A percentile compares a stretch with the other conserved stretches of the same genome.
Evolutionary conservation across 2,113 vertebrate genomes (phyloP).

Genomic region (Gallinago paraguaiae): DNA sequence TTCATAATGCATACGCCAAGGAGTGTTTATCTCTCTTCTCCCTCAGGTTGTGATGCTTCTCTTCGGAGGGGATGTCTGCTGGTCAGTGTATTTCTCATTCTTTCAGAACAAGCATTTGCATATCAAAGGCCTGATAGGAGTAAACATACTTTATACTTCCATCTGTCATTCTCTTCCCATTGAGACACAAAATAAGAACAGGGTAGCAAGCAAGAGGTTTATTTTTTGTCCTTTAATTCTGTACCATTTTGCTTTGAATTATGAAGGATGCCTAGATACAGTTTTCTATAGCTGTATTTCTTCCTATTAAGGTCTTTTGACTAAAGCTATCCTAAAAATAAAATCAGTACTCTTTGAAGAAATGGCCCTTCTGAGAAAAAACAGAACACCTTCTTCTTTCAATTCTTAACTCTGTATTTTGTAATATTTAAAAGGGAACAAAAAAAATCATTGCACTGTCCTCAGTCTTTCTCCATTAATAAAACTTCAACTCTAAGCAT

Average conservation of each 20-base stretch:
- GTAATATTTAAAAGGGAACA: background rate
- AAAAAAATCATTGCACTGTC: background rate
- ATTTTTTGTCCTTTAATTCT: constrained; percentile 6
- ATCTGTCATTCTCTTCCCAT: constrained; percentile 72
- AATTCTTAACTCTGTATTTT: background rate
- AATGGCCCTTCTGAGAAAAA: background rate
- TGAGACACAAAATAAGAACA: constrained; percentile 35
- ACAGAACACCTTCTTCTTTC: accelerated
- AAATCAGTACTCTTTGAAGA: background rate
- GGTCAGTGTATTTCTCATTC: constrained; percentile 81
- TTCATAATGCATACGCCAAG: constrained; percentile 35
- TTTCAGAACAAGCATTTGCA: constrained; percentile 84
- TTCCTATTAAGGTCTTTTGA: background rate
- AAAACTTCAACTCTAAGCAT: background rate
- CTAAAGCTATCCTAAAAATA: background rate
- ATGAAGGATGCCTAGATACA: background rate
- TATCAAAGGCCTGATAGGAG: constrained; percentile 81
- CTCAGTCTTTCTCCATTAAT: background rate
- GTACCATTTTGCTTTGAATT: constrained; percentile 23
- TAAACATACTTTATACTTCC: constrained; percentile 78
- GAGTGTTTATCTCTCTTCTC: constrained; percentile 40
- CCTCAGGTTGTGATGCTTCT: constrained; percentile 38
- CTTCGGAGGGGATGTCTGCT: constrained; percentile 34
- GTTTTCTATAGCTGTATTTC: background rate
- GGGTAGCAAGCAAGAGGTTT: background rate